Evolutionary conservation across 2,113 vertebrate genomes (phyloP), one percentile per base, ranked within the genome.

Genomic region (Ciconia boyciana): DNA sequence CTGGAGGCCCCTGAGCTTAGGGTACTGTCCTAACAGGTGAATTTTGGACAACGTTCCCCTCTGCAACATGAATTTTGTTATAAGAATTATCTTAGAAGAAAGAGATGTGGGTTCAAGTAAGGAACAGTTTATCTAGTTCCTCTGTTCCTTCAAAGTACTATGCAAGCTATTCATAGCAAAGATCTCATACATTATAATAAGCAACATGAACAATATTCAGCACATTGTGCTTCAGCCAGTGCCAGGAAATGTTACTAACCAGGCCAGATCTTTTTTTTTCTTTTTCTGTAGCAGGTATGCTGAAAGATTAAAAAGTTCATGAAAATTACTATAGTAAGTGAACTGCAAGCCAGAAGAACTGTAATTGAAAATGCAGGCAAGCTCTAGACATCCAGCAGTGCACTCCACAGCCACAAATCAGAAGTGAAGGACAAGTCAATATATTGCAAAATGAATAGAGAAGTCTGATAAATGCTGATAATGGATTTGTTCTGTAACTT

Each of bases 401-500:
- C 62, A 61, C 76, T 91, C 49, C 83, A 77, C 74, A 84, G 74
- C 29, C 72, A 83, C 69, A 84, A 83, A 89, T 78, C 54, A 75
- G 46, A 61, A 80, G 16, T 36, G 54, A 96, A 92, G 66, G 75
- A 58, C 79, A 77, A 93, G 76, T 92, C 92, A 90, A 83, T 93
- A 93, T 70, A 86, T 7, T 77, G 72, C 72, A 92, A 76, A 95
- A 93, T 58, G 26, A 93, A 89, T 24, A 75, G 60, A 62, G 78
- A 88, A 92, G 76, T 57, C 75, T 90, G 75, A 94, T 83, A 87
- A 95, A 92, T 54, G 54, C 66, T 70, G 62, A 74, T 62, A 85
- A 93, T 51, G 39, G 79, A 89, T 90, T 92, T 90, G 79, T 69
- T 95, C 91, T 83, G 22, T 64, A 66, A 83, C 58, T 77, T 83